Evolutionary conservation across 2,888 invertebrate genomes (phyloP), one percentile per base, ranked within the genome.

Genomic region (Drosophila trichaetosa): DNA sequence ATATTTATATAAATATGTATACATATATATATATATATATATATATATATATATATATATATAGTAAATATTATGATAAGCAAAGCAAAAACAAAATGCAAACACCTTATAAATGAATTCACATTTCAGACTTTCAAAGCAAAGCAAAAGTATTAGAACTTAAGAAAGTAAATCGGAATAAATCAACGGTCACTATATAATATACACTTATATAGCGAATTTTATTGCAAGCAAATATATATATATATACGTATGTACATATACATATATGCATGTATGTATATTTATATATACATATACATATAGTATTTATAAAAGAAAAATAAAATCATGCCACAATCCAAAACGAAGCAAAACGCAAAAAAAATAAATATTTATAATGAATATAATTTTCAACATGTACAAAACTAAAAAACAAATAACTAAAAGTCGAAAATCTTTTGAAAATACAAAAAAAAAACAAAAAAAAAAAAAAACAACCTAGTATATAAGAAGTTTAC

Each of bases 101-200:
- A 69, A 71, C 64, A 77, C 62, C 61, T 61, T 76, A 65, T 54
- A 73, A 76, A 82, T 64, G 75, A 80, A 82, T 80, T 71, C 69
- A 82, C 80, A 79, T 82, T 78, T 78, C 79, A 82, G 71, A 82
- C 82, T 80, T 80, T 71, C 68, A 77, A 81, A 81, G 81, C 79
- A 74, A 82, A 71, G 79, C 66, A 81, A 77, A 76, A 69, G 68
- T 71, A 76, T 69, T 72, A 76, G 61, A 46, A 75, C 21, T 33
- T 80, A 77, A 79, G 77, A 36, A 27, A 46, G 56, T 36, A 74
- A 59, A 56, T 79, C 52, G 53, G 40, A 51, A 57, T 66, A 63
- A 38, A 36, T 31, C 38, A 49, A 57, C 46, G 51, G 48, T 52
- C 63, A 74, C 59, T 69, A 58, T 56, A 69, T 61, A 42, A 54